These are phyloP conservation scores for Cyprinella venusta DNA, from an alignment of 2,797 vertebrate species.

Conservation along the genomic window DNA sequence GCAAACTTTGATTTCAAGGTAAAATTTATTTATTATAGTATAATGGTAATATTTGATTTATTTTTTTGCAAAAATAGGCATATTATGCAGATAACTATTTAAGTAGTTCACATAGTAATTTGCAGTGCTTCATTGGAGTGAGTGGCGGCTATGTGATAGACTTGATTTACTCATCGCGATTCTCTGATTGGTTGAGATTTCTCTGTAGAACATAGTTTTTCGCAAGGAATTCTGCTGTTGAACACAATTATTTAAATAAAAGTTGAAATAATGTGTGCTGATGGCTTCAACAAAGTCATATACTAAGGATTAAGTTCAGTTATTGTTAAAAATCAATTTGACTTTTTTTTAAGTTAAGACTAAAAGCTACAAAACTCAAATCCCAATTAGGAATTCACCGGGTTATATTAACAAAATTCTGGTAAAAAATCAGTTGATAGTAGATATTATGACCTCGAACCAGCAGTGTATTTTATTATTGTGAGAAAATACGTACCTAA, in stretches of 20 bases:
- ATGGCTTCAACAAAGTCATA: background rate
- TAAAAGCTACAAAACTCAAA: background rate
- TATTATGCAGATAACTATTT: background rate
- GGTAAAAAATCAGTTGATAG: background rate
- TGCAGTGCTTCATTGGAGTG: background rate
- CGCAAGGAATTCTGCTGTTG: background rate
- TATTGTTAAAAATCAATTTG: background rate
- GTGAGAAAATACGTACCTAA: background rate
- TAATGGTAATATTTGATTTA: background rate
- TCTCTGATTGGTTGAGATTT: background rate
- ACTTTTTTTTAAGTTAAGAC: background rate
- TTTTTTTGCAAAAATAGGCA: background rate
- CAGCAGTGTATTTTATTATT: background rate
- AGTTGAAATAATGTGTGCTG: background rate
- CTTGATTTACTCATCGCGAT: background rate
- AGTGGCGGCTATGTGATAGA: background rate
- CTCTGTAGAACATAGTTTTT: background rate
- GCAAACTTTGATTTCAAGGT: background rate
- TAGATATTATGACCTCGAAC: background rate
- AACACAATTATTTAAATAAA: background rate
- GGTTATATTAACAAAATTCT: background rate
- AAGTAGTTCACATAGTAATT: background rate
- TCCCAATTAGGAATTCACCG: background rate
- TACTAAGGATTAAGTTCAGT: background rate
- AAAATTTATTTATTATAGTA: background rate